Percentiles rank a stretch among this genome's conserved stretches.
These are phyloP conservation scores for Salpingus planirostris DNA, from an alignment of 2,888 invertebrate species.

Conservation along the genomic window DNA sequence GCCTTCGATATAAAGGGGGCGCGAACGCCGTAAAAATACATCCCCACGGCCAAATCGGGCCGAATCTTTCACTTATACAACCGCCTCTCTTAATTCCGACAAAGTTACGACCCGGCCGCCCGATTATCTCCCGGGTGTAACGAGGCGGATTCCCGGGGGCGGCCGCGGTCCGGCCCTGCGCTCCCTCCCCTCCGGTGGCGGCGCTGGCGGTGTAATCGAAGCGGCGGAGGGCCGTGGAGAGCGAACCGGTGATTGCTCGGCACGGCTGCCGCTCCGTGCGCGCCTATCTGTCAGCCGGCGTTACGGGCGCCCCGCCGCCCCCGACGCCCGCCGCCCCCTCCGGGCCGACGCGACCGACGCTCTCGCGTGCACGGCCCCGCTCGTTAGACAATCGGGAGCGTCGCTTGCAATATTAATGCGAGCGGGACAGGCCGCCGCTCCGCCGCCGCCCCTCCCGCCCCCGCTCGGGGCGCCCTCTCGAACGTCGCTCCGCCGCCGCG, in stretches of 20 bases:
- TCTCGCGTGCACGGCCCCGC: conserved; percentile 30
- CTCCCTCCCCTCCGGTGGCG: background rate
- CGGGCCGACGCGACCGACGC: conserved; percentile 20
- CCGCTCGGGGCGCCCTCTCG: conserved; percentile 4
- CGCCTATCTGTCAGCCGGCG: conserved; percentile 30
- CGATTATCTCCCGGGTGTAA: too few relatives aligned
- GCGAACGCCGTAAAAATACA: too few relatives aligned
- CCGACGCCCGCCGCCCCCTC: conserved; percentile 15
- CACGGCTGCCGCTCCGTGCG: conserved; percentile 11
- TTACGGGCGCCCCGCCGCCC: conserved; percentile 9
- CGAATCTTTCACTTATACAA: too few relatives aligned
- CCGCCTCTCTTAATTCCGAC: too few relatives aligned
- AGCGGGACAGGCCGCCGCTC: conserved; percentile 25
- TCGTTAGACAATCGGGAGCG: conserved; percentile 38
- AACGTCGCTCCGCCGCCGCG: conserved; percentile 1
- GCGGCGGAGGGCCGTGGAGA: background rate
- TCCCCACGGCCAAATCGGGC: too few relatives aligned
- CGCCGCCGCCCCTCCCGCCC: conserved; percentile 10
- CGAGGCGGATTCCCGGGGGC: too few relatives aligned
- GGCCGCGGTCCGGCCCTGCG: background rate
- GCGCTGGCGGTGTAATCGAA: too few relatives aligned
- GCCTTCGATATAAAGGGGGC: too few relatives aligned
- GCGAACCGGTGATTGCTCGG: conserved; percentile 22
- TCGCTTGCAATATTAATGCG: conserved; percentile 38
- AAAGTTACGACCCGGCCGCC: too few relatives aligned